Evolutionary conservation across 2,888 invertebrate species (phyloP).

Genomic region (Bombyx huttoni): DNA sequence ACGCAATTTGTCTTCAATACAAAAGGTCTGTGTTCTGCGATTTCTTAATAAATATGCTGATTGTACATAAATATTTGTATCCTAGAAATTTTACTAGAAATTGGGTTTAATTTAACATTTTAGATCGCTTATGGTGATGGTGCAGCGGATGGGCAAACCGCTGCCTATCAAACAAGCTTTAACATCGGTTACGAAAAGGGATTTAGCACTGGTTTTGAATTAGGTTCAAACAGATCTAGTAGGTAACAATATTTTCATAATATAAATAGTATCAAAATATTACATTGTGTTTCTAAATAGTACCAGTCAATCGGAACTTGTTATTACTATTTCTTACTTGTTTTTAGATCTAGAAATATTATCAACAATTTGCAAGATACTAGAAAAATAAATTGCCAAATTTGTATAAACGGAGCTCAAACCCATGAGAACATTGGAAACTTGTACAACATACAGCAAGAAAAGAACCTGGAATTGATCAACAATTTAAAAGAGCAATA

Average conservation of each 20-base stretch:
- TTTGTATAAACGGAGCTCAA: conserved; percentile 29
- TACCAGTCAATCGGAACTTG: conserved; percentile 13
- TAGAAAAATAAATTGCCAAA: conserved; percentile 46
- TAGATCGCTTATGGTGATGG: conserved; percentile 81
- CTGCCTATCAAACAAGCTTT: conserved; percentile 78
- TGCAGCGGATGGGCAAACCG: conserved; percentile 73
- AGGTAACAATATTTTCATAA: conserved; percentile 11
- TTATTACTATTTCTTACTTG: background rate
- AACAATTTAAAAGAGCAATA: background rate
- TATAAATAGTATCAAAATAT: background rate
- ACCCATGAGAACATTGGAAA: conserved; percentile 38
- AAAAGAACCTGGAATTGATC: conserved; percentile 32
- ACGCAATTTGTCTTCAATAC: background rate
- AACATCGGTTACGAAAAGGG: conserved; percentile 79
- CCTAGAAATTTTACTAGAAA: background rate
- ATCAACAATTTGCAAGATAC: conserved; percentile 14
- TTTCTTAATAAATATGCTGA: no score
- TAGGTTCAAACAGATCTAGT: conserved; percentile 51
- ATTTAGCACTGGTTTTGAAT: conserved; percentile 70
- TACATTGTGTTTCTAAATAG: conserved; percentile 4
- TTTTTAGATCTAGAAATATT: background rate
- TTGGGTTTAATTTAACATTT: background rate
- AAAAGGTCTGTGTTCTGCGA: background rate
- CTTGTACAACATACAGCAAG: conserved; percentile 42
- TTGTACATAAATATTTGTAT: background rate